Percentiles rank a stretch among this genome's conserved stretches.
Evolutionary conservation across 1,140 invertebrate species (phyloP).

Genomic region (Formica selysi): DNA sequence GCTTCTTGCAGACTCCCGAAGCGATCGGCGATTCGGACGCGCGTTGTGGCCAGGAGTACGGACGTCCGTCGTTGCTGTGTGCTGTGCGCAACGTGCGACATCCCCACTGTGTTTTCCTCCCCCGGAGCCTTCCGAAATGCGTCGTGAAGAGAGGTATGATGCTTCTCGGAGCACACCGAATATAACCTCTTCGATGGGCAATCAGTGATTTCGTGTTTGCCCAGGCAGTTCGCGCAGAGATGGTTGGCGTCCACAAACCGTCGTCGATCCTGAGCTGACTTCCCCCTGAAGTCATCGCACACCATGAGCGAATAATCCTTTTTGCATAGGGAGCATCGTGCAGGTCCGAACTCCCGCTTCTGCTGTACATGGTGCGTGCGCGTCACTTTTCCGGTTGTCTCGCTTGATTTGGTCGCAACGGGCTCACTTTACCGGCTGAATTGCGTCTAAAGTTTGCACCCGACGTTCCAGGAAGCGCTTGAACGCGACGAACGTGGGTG

Average conservation of each 20-base stretch:
- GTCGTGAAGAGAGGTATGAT: not conserved
- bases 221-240: not conserved
- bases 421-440: too few species aligned
- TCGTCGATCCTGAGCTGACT: not conserved
- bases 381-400: not conserved
- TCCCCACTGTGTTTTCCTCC: not conserved
- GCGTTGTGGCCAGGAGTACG: not conserved
- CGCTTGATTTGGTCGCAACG: too few species aligned
- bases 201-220: not conserved
- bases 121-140: not conserved
- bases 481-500: too few species aligned
- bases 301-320: not conserved
- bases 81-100: not conserved
- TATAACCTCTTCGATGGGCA: not conserved
- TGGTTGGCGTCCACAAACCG: not conserved
- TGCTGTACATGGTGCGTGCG: not conserved
- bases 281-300: not conserved
- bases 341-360: not conserved
- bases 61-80: not conserved
- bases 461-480: too few species aligned
- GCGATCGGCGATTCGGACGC: not conserved
- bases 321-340: not conserved
- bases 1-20: not conserved
- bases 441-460: too few species aligned
- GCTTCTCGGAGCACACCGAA: not conserved